phyloP scores from a whole-genome alignment of 2,113 vertebrate genomes.

The Bambusicola thoracicus region DNA sequence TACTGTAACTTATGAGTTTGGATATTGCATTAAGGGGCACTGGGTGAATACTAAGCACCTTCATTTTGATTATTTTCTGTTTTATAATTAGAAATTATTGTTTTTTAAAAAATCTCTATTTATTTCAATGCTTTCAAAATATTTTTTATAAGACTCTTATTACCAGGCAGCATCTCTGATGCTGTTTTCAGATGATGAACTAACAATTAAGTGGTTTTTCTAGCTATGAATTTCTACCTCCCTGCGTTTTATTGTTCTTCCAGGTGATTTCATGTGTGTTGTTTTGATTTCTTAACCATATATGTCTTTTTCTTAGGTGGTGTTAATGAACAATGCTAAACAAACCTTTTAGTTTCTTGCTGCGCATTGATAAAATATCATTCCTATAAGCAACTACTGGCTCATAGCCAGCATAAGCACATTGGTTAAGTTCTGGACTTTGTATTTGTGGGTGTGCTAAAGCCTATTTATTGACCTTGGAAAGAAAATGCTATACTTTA shows the following conservation, averaged over 20 bases:
- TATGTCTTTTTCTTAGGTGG: neutral
- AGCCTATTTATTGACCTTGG: neutral
- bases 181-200: neutral
- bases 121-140: neutral
- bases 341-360: neutral
- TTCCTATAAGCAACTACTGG: neutral
- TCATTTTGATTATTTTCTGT: neutral
- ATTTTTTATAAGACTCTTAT: neutral
- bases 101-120: neutral
- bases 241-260: neutral
- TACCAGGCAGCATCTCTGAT: neutral
- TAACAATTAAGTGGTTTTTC: neutral
- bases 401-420: neutral
- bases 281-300: neutral
- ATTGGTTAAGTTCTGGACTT: neutral
- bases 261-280: neutral
- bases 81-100: neutral
- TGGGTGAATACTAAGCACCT: neutral
- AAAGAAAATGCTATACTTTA: neutral
- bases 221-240: neutral
- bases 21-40: neutral
- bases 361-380: neutral
- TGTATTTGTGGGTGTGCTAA: neutral
- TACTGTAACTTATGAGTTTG: neutral
- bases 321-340: slow-evolving; percentile 10